These are phyloP conservation scores for Omphaloscelis lunosa DNA, from an alignment of 2,888 invertebrate species.

Conservation along the genomic window DNA sequence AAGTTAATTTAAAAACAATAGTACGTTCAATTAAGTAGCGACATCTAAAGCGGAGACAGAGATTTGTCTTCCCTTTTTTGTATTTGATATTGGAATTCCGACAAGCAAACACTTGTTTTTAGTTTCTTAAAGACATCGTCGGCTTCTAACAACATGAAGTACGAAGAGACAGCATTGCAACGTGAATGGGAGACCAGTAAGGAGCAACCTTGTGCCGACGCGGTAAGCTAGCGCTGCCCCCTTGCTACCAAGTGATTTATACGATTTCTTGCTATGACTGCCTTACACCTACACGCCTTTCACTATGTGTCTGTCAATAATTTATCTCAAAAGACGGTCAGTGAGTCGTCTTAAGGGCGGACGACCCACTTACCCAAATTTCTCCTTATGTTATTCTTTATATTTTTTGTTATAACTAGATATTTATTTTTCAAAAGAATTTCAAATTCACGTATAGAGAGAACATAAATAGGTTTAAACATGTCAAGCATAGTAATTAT, in stretches of 20 bases:
- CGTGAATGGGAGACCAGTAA: conserved; percentile 72
- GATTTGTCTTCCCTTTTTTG: background rate
- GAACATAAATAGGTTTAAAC: background rate
- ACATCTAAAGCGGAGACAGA: background rate
- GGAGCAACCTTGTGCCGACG: conserved; percentile 69
- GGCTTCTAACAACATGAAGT: conserved; percentile 71
- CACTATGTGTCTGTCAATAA: background rate
- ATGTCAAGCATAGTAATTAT: background rate
- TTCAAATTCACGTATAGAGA: too few relatives aligned
- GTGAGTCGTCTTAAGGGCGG: too few relatives aligned
- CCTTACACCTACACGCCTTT: background rate
- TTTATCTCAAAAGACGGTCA: background rate
- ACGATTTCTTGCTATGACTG: background rate
- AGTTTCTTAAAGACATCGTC: background rate
- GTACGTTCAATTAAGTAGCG: background rate
- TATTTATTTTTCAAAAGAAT: background rate
- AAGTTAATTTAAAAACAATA: conserved; percentile 14
- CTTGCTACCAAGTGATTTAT: background rate
- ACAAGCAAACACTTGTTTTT: background rate
- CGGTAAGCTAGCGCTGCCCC: conserved; percentile 64
- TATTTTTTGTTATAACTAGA: too few relatives aligned
- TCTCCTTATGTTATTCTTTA: background rate
- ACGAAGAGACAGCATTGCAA: conserved; percentile 71
- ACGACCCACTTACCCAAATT: too few relatives aligned
- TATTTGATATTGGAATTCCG: background rate